Evolutionary conservation across 2,113 vertebrate species (phyloP).

Genomic region (zebrafish (Danio rerio)): GRCz12tu NC_133182.1:65303501-65304000

Average conservation of each 20-base stretch:
- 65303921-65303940: no score
- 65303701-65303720: constrained; percentile 85
- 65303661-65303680: constrained; percentile 17
- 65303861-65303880: not conserved
- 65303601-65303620: no score
- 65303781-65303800: not conserved
- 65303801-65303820: not conserved
- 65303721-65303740: constrained; percentile 93
- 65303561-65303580: no score
- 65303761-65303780: constrained; percentile 70
- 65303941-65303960: no score
- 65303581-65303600: no score
- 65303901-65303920: not conserved
- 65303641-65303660: not conserved
- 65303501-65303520: no score
- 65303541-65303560: no score
- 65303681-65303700: constrained; percentile 82
- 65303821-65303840: not conserved
- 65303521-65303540: no score
- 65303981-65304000: no score
- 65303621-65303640: not conserved
- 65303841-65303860: no score
- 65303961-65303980: no score
- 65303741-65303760: constrained; percentile 96
- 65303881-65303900: constrained; percentile 41